These are phyloP conservation scores for Epirrhoe alternata DNA, from an alignment of 2,888 invertebrate species.

Conservation along the genomic window DNA sequence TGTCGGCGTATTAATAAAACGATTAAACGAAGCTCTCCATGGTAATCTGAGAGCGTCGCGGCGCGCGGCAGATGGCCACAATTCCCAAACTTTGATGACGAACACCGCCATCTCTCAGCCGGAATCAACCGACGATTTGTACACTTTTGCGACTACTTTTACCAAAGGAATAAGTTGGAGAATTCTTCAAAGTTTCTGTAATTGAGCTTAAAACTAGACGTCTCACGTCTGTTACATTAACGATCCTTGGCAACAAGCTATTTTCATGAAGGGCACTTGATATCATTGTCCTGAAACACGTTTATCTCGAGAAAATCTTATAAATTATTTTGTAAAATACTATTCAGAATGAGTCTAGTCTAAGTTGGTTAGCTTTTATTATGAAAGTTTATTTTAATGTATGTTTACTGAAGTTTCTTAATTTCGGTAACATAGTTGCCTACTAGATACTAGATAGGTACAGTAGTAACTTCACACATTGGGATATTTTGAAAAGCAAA, in stretches of 20 bases:
- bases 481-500: background rate
- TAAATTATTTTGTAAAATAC: background rate
- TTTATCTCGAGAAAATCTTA: background rate
- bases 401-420: too few relatives aligned
- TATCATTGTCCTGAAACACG: background rate
- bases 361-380: too few relatives aligned
- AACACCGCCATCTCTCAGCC: conserved; percentile 66
- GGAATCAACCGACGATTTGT: conserved; percentile 73
- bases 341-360: background rate
- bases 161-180: conserved; percentile 61
- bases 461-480: too few relatives aligned
- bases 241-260: conserved; percentile 18
- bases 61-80: conserved; percentile 81
- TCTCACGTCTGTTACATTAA: conserved; percentile 22
- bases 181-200: conserved; percentile 50
- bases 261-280: conserved; percentile 1
- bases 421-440: too few relatives aligned
- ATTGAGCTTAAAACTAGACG: conserved; percentile 27
- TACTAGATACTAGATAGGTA: background rate
- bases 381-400: too few relatives aligned
- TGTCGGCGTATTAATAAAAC: conserved; percentile 85
- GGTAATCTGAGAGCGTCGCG: conserved; percentile 81
- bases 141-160: conserved; percentile 73
- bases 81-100: conserved; percentile 83
- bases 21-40: conserved; percentile 82